Evolutionary conservation across 2,888 invertebrate species (phyloP).

Genomic region (Pheosia gnoma): DNA sequence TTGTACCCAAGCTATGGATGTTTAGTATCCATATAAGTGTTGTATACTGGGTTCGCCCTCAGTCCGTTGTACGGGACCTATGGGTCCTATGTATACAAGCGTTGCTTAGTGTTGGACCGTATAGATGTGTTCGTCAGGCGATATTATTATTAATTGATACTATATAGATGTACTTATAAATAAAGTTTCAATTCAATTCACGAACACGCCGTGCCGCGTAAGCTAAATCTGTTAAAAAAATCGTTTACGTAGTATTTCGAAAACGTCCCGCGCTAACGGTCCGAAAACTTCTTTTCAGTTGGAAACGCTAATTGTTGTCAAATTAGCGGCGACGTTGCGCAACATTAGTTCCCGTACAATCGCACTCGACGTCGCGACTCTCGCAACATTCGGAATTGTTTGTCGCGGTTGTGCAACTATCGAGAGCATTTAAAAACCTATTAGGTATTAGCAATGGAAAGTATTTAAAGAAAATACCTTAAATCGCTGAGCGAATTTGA

Average conservation of each 20-base stretch:
- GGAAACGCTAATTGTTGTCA: constrained; percentile 57
- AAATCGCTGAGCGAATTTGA: constrained; percentile 5
- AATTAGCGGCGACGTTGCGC: constrained; percentile 50
- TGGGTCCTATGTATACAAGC: too few relatives aligned
- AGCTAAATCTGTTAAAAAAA: constrained; percentile 3
- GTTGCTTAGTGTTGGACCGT: too few relatives aligned
- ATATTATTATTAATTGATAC: too few relatives aligned
- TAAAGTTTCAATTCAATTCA: too few relatives aligned
- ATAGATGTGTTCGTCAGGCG: too few relatives aligned
- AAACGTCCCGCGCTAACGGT: constrained; percentile 48
- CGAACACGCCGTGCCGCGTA: background rate
- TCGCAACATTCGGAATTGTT: constrained; percentile 27
- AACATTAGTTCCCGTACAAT: constrained; percentile 40
- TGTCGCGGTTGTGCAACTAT: constrained; percentile 40
- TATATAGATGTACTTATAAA: too few relatives aligned
- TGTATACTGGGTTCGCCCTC: too few relatives aligned
- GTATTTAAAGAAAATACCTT: constrained; percentile 11
- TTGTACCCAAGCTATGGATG: too few relatives aligned
- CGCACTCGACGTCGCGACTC: constrained; percentile 39
- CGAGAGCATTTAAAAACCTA: constrained; percentile 49
- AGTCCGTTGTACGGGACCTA: too few relatives aligned
- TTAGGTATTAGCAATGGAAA: constrained; percentile 33
- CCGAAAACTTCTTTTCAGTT: constrained; percentile 50
- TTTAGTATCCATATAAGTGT: too few relatives aligned
- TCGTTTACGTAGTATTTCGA: constrained; percentile 23